Percentiles rank a stretch among this genome's conserved stretches.
phyloP scores from a whole-genome alignment of 2,888 invertebrate species.

The Tiliacea aurago region DNA sequence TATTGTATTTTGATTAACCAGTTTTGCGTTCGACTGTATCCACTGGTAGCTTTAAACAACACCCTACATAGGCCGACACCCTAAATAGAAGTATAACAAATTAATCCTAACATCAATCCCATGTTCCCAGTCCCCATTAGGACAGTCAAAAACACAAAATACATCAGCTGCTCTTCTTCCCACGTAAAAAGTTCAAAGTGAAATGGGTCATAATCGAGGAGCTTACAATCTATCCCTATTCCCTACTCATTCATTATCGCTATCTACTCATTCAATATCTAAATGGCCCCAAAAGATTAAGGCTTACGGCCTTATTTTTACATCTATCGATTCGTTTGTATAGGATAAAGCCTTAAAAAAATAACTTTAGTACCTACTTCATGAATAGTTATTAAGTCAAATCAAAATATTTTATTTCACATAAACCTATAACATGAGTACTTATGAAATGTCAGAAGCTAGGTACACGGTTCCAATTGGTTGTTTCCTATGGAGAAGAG shows the following conservation, averaged over 20 bases:
- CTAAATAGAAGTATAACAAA: neutral
- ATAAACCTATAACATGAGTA: no score
- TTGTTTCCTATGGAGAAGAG: no score
- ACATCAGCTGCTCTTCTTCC: constrained; percentile 40
- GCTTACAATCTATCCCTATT: constrained; percentile 25
- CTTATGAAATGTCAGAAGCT: no score
- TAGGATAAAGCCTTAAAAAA: constrained; percentile 12
- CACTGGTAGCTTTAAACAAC: no score
- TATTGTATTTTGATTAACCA: no score
- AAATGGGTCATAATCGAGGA: constrained; percentile 37
- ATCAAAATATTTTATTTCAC: no score
- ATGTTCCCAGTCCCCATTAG: neutral
- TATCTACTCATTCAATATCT: constrained; percentile 9
- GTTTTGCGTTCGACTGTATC: no score
- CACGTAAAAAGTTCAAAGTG: constrained; percentile 34
- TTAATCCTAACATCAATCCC: constrained; percentile 3
- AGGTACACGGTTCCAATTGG: no score
- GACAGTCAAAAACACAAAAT: constrained; percentile 19
- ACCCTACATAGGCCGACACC: no score
- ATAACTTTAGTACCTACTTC: neutral
- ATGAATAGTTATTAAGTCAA: neutral
- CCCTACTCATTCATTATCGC: constrained; percentile 22
- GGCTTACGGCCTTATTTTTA: neutral
- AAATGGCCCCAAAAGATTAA: neutral
- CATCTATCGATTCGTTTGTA: constrained; percentile 2